Conservation (phyloP, 53 echinoderm and acorn worm genomes). For the Henricia sp. region DNA sequence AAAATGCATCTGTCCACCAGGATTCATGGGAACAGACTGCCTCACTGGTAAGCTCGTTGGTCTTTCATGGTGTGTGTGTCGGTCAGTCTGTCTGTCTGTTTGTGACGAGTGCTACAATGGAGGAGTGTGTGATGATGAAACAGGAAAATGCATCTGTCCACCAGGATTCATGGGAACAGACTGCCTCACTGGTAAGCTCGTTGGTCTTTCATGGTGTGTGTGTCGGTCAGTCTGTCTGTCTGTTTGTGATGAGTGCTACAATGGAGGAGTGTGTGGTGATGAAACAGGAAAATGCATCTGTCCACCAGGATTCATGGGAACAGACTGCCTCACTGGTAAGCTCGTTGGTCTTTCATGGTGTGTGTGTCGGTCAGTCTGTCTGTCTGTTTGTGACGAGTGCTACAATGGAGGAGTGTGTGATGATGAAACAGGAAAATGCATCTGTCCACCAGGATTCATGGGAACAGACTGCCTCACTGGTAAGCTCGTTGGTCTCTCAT, state of each 20-base stretch:
- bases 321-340: constrained; percentile 50
- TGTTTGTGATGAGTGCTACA: constrained; percentile 34
- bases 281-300: constrained; percentile 42
- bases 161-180: too few species aligned
- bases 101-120: too few species aligned
- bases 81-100: not conserved
- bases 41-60: constrained; percentile 21
- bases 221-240: not conserved
- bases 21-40: constrained; percentile 70
- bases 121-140: constrained; percentile 6
- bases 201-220: not conserved
- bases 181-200: too few species aligned
- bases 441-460: not conserved
- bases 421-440: not conserved
- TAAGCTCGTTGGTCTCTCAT: too few species aligned
- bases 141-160: constrained; percentile 2
- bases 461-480: not conserved
- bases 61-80: not conserved
- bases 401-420: not conserved
- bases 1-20: constrained; percentile 56
- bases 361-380: not conserved
- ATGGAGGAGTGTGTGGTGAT: constrained; percentile 52
- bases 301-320: constrained; percentile 59
- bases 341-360: not conserved
- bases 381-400: too few species aligned